phyloP scores from a whole-genome alignment of 2,888 invertebrate species.

The Andrena marginata region DNA sequence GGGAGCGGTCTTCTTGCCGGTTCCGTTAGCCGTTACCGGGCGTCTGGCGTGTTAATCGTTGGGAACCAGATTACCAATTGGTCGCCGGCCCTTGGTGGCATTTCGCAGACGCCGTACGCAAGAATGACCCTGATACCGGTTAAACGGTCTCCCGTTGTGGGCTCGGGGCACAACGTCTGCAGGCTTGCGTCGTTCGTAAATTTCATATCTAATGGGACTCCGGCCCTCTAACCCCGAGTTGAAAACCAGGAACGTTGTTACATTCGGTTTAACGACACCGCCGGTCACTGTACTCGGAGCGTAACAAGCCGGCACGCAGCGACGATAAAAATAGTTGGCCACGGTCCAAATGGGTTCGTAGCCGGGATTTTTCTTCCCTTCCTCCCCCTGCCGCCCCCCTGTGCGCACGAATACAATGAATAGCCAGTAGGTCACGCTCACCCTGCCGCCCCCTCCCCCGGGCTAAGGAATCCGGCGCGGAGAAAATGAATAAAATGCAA shows the following conservation, averaged over 20 bases:
- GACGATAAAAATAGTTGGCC: slow-evolving; percentile 73
- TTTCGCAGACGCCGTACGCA: background rate
- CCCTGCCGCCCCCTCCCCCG: slow-evolving; percentile 8
- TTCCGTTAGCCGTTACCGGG: background rate
- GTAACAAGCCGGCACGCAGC: slow-evolving; percentile 65
- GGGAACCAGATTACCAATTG: background rate
- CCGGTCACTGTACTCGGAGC: slow-evolving; percentile 54
- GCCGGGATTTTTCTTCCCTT: slow-evolving; percentile 67
- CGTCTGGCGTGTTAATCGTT: background rate
- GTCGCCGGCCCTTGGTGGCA: background rate
- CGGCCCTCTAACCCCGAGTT: slow-evolving; percentile 32
- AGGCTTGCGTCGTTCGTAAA: slow-evolving; percentile 37
- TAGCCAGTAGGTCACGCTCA: slow-evolving; percentile 63
- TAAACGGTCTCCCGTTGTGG: background rate
- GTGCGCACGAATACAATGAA: slow-evolving; percentile 57
- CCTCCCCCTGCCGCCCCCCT: background rate
- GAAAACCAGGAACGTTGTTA: slow-evolving; percentile 54
- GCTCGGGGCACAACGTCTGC: background rate
- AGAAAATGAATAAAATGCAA: slow-evolving; percentile 64
- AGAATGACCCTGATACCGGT: background rate
- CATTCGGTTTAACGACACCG: slow-evolving; percentile 71
- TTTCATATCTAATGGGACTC: slow-evolving; percentile 50
- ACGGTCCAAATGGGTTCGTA: slow-evolving; percentile 70
- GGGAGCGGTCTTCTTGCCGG: background rate
- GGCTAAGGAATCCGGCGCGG: slow-evolving; percentile 48